Conservation (phyloP, 1,140 invertebrate genomes). For the Bombus turneri region DNA sequence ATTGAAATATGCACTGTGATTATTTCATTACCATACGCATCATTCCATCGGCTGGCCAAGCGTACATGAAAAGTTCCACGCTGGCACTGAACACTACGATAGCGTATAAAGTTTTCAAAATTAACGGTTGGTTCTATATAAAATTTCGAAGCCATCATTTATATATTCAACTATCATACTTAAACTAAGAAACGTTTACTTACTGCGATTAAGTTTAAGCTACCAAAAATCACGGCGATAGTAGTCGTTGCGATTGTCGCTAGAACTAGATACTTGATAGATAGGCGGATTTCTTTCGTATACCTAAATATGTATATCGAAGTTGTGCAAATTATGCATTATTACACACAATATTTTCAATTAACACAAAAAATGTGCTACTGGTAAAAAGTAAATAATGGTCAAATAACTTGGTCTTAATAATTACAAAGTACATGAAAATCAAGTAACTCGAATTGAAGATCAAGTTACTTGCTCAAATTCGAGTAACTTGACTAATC, state of each 20-base stretch:
- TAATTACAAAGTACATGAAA: not conserved
- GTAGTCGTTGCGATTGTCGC: slow-evolving; percentile 52
- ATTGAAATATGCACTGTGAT: not conserved
- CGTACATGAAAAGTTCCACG: slow-evolving; percentile 61
- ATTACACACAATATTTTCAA: no score
- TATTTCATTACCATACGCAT: slow-evolving; percentile 37
- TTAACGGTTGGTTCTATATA: slow-evolving; percentile 52
- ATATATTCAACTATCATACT: not conserved
- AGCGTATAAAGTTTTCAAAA: slow-evolving; percentile 55
- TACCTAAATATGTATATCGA: slow-evolving; percentile 48
- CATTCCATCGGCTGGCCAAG: slow-evolving; percentile 58
- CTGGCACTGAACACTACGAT: slow-evolving; percentile 52
- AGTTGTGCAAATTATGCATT: not conserved
- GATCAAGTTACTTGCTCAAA: not conserved
- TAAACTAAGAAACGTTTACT: slow-evolving; percentile 5
- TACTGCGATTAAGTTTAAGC: slow-evolving; percentile 67
- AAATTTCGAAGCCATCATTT: not conserved
- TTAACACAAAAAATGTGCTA: no score
- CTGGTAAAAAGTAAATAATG: no score
- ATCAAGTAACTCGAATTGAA: not conserved
- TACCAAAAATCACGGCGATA: slow-evolving; percentile 57
- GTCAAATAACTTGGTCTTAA: not conserved
- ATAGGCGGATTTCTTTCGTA: slow-evolving; percentile 3
- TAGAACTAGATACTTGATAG: slow-evolving; percentile 39
- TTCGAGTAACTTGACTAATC: not conserved